phyloP scores from a whole-genome alignment of 2,888 invertebrate species.

The Drosophila monieri region DNA sequence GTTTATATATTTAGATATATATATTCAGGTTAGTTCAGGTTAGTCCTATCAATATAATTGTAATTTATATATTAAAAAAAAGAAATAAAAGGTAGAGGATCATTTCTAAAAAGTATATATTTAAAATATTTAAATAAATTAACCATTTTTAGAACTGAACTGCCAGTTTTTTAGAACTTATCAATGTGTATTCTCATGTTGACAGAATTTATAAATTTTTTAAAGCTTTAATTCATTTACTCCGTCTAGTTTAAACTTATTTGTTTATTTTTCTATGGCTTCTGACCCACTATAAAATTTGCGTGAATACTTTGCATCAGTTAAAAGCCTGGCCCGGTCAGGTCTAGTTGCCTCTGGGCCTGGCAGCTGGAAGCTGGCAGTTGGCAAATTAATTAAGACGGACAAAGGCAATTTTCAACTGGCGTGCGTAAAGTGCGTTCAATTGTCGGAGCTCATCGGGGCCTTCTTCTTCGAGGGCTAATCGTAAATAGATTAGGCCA shows the following conservation, averaged over 20 bases:
- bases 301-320: slow-evolving; percentile 18
- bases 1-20: neutral
- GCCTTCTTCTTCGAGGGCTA: slow-evolving; percentile 15
- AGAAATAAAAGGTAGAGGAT: too few relatives aligned
- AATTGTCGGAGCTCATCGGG: slow-evolving; percentile 18
- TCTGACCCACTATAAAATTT: neutral
- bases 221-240: too few relatives aligned
- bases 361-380: slow-evolving; percentile 45
- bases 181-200: too few relatives aligned
- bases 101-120: too few relatives aligned
- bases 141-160: too few relatives aligned
- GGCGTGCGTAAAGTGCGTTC: slow-evolving; percentile 29
- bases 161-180: too few relatives aligned
- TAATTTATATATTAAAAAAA: too few relatives aligned
- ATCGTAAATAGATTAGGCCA: slow-evolving; percentile 37
- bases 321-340: slow-evolving; percentile 9
- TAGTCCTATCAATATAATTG: too few relatives aligned
- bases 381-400: slow-evolving; percentile 73
- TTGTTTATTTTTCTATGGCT: neutral
- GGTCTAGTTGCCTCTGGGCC: slow-evolving; percentile 7
- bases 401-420: slow-evolving; percentile 70
- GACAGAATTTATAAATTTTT: too few relatives aligned
- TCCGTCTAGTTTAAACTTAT: too few relatives aligned
- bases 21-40: too few relatives aligned
- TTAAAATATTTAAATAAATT: too few relatives aligned